Percentiles rank a stretch among this genome's conserved stretches.
Evolutionary conservation across 2,113 vertebrate species (phyloP).

Genomic region (Guaruba guarouba): DNA sequence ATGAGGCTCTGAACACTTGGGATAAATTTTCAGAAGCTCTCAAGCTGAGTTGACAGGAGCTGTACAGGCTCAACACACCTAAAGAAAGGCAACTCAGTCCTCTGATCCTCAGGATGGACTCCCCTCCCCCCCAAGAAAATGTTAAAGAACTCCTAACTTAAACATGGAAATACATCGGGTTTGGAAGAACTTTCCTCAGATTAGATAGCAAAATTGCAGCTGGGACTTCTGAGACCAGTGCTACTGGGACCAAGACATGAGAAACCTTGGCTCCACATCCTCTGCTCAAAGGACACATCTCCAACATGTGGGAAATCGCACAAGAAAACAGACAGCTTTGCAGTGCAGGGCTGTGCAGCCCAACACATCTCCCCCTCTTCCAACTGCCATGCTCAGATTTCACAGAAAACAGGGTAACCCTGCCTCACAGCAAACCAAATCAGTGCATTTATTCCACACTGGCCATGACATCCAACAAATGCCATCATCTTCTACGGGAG

Average conservation of each 20-base stretch:
- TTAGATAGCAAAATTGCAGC: background rate
- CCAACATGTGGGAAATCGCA: background rate
- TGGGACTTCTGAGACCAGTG: background rate
- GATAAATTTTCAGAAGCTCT: background rate
- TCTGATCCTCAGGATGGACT: background rate
- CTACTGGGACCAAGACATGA: accelerated
- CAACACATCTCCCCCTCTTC: background rate
- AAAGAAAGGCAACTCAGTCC: background rate
- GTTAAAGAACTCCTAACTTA: background rate
- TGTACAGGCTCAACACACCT: background rate
- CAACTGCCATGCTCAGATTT: background rate
- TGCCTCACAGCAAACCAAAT: background rate
- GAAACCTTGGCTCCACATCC: background rate
- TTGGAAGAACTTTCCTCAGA: background rate
- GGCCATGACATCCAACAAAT: background rate
- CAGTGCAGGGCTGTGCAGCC: background rate
- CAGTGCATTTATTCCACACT: background rate
- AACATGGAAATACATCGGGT: accelerated
- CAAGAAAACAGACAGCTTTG: background rate
- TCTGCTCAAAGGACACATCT: background rate
- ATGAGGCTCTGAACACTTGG: background rate
- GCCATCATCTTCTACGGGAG: background rate
- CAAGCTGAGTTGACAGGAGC: background rate
- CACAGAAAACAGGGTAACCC: background rate
- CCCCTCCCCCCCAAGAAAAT: background rate